Conservation (phyloP, 2,797 vertebrate species). For the Labroides dimidiatus region DNA sequence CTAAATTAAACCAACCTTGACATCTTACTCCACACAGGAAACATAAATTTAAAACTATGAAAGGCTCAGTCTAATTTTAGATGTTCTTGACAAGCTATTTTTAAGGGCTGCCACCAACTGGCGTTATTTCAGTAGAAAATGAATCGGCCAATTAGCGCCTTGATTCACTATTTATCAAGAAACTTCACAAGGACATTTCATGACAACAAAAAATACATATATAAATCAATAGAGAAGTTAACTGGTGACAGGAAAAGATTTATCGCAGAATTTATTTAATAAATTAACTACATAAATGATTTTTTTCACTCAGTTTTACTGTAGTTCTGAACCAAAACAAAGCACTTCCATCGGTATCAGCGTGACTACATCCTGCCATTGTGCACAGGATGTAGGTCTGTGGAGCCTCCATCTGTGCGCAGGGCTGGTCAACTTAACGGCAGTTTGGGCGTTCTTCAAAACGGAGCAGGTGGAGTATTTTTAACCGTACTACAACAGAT, state of each 20-base stretch:
- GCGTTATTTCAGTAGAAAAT: neutral
- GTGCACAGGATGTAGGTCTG: slow-evolving; percentile 16
- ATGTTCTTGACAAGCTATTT: neutral
- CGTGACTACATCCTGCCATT: slow-evolving; percentile 35
- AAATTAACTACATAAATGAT: neutral
- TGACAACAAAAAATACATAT: neutral
- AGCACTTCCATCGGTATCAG: neutral
- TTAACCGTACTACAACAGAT: slow-evolving; percentile 18
- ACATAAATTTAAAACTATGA: neutral
- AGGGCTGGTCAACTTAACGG: neutral
- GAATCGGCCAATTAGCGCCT: neutral
- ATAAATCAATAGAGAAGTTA: neutral
- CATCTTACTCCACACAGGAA: neutral
- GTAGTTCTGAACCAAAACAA: slow-evolving; percentile 7
- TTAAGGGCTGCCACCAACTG: neutral
- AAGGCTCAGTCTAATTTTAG: neutral
- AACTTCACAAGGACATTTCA: neutral
- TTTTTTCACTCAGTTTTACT: slow-evolving; percentile 8
- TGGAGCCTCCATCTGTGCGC: slow-evolving; percentile 10
- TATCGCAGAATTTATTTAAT: neutral
- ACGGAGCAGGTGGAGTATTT: slow-evolving; percentile 10
- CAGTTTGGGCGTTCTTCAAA: slow-evolving; percentile 5
- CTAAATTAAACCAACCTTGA: neutral
- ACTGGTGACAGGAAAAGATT: neutral
- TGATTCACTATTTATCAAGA: neutral